A percentile compares a stretch with the other conserved stretches of the same genome.
Conservation (phyloP, 2,113 vertebrate species). For the Gallinago paraguaiae region DNA sequence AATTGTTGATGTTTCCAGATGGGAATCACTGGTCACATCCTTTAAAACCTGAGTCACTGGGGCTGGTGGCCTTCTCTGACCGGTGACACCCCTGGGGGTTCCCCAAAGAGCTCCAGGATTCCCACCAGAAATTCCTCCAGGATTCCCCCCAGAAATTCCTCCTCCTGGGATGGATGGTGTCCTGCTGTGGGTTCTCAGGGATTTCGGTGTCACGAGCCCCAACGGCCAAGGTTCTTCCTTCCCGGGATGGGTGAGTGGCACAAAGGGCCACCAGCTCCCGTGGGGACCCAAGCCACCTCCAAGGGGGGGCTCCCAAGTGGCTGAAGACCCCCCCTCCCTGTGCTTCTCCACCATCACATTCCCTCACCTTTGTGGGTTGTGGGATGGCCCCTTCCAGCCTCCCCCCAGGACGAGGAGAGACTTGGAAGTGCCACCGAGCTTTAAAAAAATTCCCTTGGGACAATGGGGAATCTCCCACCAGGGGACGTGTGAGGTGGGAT, state of each 20-base stretch:
- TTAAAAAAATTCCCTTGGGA: not conserved
- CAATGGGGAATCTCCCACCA: not conserved
- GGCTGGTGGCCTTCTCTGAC: not conserved
- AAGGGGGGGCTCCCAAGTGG: not conserved
- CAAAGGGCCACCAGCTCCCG: not conserved
- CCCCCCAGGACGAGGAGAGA: not conserved
- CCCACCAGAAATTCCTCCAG: not conserved
- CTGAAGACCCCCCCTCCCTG: not conserved
- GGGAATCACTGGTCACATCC: conserved; percentile 21
- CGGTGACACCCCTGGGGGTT: not conserved
- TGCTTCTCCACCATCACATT: not conserved
- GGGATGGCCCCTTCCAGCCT: not conserved
- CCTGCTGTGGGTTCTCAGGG: not conserved
- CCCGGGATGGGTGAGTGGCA: not conserved
- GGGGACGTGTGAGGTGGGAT: not conserved
- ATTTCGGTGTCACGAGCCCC: not conserved
- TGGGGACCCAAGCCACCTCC: too few species aligned
- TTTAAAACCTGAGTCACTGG: not conserved
- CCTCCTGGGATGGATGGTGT: accelerated
- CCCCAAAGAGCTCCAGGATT: not conserved
- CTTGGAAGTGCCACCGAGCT: not conserved
- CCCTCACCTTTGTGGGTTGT: not conserved
- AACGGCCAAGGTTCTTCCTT: not conserved
- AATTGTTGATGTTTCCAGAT: not conserved
- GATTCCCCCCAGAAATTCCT: not conserved